Evolutionary conservation across 2,797 vertebrate genomes (phyloP), one percentile per base, ranked within the genome.

Genomic region (Dallia pectoralis): DNA sequence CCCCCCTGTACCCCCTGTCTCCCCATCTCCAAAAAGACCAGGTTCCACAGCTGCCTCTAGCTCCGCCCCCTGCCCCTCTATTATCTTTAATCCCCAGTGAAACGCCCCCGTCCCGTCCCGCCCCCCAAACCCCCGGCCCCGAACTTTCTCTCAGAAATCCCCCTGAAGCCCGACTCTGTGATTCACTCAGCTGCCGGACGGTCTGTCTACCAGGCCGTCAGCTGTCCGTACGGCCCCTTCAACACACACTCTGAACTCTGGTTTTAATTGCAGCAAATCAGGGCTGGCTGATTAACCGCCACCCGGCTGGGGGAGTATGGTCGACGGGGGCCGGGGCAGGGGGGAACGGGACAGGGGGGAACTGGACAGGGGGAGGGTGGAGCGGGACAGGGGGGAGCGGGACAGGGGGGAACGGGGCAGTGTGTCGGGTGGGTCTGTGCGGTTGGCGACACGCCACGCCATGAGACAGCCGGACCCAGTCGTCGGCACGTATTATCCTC

Each of bases 41-140:
- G 86, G 87, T 83, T 88, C 87, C 86, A 87, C 93, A 94, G 92
- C 92, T 94, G 92, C 90, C 91, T 83, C 73, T 47, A 59, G n/a
- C 59, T 83, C 84, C 81, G 7, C 81, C 75, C 67, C 74, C 71
- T 70, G 70, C 62, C 78, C 36, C 78, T 78, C 88, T 84, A 91
- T 91, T 92, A 91, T 88, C 87, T 85, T 82, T 92, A 93, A 93
- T 93, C 90, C 89, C 78, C 80, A 82, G 81, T 91, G 91, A 93
- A 93, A 91, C 32, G 6, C 27, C 18, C 4, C 6, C 7, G 1
- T 59, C 22, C 36, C n/a, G 2, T 40, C 61, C 40, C 40, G 1
- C 14, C 70, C 27, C 56, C 59, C n/a, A n/a, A n/a, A n/a, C n/a
- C n/a, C n/a, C n/a, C n/a, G n/a, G n/a, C n/a, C n/a, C 36, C 33